Conservation (phyloP, 2,113 vertebrate species). For the Pollimyrus isidori region DNA sequence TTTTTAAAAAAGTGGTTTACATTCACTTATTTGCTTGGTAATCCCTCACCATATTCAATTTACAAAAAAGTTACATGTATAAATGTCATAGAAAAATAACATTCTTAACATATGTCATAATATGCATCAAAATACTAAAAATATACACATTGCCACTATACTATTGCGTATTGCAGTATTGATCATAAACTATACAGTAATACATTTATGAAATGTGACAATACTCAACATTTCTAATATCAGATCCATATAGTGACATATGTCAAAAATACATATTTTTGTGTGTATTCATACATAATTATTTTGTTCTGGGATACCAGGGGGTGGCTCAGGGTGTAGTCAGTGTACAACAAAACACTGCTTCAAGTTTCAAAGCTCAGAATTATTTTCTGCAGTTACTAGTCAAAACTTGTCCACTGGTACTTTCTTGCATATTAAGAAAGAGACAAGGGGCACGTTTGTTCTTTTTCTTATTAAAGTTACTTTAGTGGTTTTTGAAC, state of each 20-base stretch:
- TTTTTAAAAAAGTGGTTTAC: constrained; percentile 33
- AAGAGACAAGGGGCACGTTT: not conserved
- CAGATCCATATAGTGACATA: constrained; percentile 40
- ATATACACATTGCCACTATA: constrained; percentile 13
- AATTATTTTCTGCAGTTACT: not conserved
- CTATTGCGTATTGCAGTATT: constrained; percentile 1
- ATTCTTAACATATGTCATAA: constrained; percentile 31
- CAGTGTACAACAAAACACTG: not conserved
- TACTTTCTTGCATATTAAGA: not conserved
- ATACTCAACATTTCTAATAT: constrained; percentile 30
- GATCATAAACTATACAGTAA: constrained; percentile 5
- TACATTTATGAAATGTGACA: constrained; percentile 16
- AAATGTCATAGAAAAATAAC: constrained; percentile 32
- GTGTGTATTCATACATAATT: constrained; percentile 21
- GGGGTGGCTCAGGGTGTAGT: not conserved
- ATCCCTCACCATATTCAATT: constrained; percentile 30
- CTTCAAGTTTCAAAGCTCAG: constrained; percentile 4
- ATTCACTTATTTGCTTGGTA: constrained; percentile 23
- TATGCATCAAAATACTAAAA: constrained; percentile 33
- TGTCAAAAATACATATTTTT: constrained; percentile 29
- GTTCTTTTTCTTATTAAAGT: not conserved
- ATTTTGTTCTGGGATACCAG: not conserved
- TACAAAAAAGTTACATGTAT: constrained; percentile 46
- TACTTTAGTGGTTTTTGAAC: not conserved
- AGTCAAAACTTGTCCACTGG: not conserved